Evolutionary conservation across 2,113 vertebrate genomes (phyloP).

Genomic region (Piaya cayana): DNA sequence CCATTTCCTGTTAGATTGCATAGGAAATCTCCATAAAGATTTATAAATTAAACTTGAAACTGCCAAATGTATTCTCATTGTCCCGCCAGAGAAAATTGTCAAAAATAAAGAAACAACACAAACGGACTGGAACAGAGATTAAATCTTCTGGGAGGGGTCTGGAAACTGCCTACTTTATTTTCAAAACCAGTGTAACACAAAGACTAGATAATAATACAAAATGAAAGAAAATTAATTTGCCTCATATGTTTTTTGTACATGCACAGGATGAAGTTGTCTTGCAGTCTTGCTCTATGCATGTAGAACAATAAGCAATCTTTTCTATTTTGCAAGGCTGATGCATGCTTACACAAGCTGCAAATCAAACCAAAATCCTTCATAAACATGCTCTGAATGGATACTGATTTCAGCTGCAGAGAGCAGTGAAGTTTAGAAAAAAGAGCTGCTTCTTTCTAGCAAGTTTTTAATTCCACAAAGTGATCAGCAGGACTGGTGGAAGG

Average conservation of each 20-base stretch:
- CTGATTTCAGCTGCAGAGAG: constrained; percentile 42
- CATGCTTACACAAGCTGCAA: constrained; percentile 49
- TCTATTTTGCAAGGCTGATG: constrained; percentile 45
- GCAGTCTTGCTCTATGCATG: neutral
- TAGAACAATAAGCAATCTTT: constrained; percentile 64
- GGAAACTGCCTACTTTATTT: constrained; percentile 16
- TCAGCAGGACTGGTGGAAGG: neutral
- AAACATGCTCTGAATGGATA: constrained; percentile 46
- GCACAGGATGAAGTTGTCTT: constrained; percentile 15
- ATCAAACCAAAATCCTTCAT: constrained; percentile 39
- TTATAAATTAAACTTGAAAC: constrained; percentile 38
- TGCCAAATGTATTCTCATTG: neutral
- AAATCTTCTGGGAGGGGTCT: constrained; percentile 10
- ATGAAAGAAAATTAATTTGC: constrained; percentile 35
- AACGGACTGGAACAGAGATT: neutral
- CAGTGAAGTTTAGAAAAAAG: neutral
- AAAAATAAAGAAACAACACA: constrained; percentile 31
- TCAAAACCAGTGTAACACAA: neutral
- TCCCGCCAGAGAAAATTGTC: neutral
- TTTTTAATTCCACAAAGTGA: neutral
- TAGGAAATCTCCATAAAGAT: neutral
- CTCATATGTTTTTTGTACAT: neutral
- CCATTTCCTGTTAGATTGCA: neutral
- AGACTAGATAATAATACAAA: constrained; percentile 14
- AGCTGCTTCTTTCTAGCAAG: neutral